phyloP scores from a whole-genome alignment of 2,888 invertebrate species.

The Rosalia funebris region DNA sequence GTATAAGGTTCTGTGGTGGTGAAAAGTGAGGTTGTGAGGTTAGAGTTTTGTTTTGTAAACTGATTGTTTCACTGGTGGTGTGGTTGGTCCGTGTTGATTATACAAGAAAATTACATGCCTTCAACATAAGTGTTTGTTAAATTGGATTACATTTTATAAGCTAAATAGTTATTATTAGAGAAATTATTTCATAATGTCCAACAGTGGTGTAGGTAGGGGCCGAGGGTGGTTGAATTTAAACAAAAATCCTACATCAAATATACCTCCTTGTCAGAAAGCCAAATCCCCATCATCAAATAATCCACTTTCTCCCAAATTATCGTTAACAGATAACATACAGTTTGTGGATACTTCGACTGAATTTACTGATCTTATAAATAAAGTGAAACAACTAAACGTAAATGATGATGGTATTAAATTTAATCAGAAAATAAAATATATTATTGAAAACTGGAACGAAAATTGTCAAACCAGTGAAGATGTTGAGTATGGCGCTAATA shows the following conservation, averaged over 20 bases:
- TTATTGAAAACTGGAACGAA: conserved; percentile 54
- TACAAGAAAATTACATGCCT: no score
- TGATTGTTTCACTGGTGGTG: no score
- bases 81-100: no score
- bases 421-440: conserved; percentile 59
- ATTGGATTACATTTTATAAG: no score
- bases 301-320: conserved; percentile 6
- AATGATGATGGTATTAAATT: conserved; percentile 61
- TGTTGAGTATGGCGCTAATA: conserved; percentile 5
- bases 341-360: conserved; percentile 38
- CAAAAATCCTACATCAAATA: conserved; percentile 36
- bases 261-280: conserved; percentile 19
- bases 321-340: conserved; percentile 25
- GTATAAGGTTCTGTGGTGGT: no score
- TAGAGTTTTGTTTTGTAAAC: no score
- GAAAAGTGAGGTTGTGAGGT: no score
- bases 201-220: conserved; percentile 45
- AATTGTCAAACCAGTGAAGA: conserved; percentile 54
- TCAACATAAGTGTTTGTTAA: no score
- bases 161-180: no score
- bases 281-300: conserved; percentile 7
- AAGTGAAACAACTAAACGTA: conserved; percentile 54
- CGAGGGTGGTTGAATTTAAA: conserved; percentile 50
- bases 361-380: conserved; percentile 47
- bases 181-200: conserved; percentile 42